Evolutionary conservation across 53 echinoderm and acorn worm genomes (phyloP), one percentile per base, ranked within the genome.

Genomic region (Crossaster papposus): DNA sequence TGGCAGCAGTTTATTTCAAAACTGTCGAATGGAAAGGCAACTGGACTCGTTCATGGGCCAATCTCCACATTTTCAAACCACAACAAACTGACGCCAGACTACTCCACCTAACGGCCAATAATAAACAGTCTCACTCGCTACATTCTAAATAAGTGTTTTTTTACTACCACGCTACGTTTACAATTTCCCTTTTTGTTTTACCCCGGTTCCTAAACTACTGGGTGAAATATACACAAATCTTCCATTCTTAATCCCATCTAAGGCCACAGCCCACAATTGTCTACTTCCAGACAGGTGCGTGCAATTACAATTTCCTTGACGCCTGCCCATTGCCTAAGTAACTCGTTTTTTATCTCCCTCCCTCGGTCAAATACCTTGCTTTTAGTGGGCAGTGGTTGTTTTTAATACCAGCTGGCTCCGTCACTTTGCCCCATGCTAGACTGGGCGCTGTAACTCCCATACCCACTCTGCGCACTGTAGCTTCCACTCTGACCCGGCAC

Each of bases 71-170:
- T 1, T 35, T 8, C 13, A 74, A 34, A 14, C 0, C 34, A 2
- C 18, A 2, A 11, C 17, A 13, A 13, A 74, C 36, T 74, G 75
- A 35, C 75, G 3, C 26, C 62, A 54, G 87, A 87, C 76, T 63
- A 62, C 36, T 87, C 51, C 87, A 77, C 20, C 58, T 36, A 85
- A 52, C 26, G 87, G 77, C 64, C 75, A 35, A 75, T 87, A 82
- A 85, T 83, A 85, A 85, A 68, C 73, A 14, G 76, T 62, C 51
- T 87, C 77, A 76, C 77, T 87, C 71, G 30, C 84, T 84, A 84
- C 84, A 35, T 54, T 87, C 87, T 87, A 87, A 32, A 28, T 35
- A 65, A 29, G 44, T n/a, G n/a, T 44, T 77, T 72, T 54, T 71
- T 23, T 72, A 72, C 63, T 87, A 77, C 35, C 87, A 87, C 23